Base-by-base conservation (phyloP, 2,797 vertebrate species). In the Melanotaenia pygmaea region DNA sequence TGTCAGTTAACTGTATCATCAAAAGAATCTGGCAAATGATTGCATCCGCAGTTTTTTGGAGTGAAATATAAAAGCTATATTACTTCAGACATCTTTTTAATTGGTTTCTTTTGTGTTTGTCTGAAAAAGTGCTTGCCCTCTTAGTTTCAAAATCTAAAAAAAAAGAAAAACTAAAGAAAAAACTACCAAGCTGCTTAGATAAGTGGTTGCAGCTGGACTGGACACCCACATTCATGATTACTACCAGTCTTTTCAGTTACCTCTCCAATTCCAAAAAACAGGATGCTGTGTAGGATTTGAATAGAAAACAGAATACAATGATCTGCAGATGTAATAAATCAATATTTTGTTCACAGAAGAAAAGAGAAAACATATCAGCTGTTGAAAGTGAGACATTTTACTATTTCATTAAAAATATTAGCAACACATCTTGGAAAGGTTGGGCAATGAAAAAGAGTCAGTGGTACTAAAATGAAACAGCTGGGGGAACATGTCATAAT, bases 1-100 rank as follows among this genome's bases (percentile, higher is more conserved):
- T 24, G 43, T 63, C 71, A 73, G 2, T 77, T 77, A 58, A 38
- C n/a, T 16, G 14, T 40, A 67, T 43, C 59, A 59, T 80, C 37
- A 71, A 75, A 77, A 59, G 60, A 79, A 45, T 26, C 10, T 14
- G 32, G 28, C 45, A 51, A 60, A 57, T 64, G 47, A 61, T 24
- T 38, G 28, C 24, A 76, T 67, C 26, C 6, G 9, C 14, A 51
- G 45, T 32, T 51, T 30, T 18, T 50, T 43, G 16, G 9, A 1
- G 8, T 22, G 5, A 32, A 34, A 30, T 50, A 22, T n/a, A 9
- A 24, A 56, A 38, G 24, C 35, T 14, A 7, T 3, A 1, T 53
- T 28, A 60, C 22, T 13, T 69, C 38, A 1, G 18, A 22, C 20
- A 45, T 9, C 11, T 30, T 18, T 22, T 56, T 4, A 37, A 57